Base-by-base conservation (phyloP, 2,797 vertebrate species). In the Liasis olivaceus region DNA sequence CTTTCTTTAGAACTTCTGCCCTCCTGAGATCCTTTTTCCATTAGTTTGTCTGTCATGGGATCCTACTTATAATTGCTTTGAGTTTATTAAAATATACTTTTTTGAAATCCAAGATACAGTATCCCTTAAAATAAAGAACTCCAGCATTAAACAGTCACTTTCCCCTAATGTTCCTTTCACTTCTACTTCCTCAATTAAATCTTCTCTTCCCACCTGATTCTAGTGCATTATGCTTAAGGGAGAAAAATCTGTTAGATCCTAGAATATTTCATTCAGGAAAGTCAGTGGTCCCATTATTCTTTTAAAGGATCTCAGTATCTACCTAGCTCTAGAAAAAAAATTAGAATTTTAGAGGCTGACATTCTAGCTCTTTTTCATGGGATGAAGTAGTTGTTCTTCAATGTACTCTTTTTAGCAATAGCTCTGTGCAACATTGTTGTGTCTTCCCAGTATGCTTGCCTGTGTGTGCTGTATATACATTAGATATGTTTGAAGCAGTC, bases 181-280 rank as follows among this genome's bases (percentile, higher is more conserved):
- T 81, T 81, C 42, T 81, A 81, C 8, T 87, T 47, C 72, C 36
- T 47, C 72, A 81, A 24, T 81, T 81, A 81, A 81, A 20, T 24
- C 20, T 81, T 81, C 36, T 20, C 72, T 81, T 77, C 36, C 28
- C 31, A 69, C 58, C 47, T 81, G 64, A 31, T 26, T 77, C 24
- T 63, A 87, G 28, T 62, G 15, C 31, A 36, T 20, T 42, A 36
- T 28, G 22, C 42, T 2, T 42, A 72, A 87, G 20, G 63, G 22
- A 87, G 60, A 87, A 87, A 28, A 54, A 6, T 47, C 56, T 0
- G 1, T 58, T 5, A 6, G 14, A 1, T 3, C 3, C n/a, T 54
- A 36, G 60, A 58, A 47, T 4, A 56, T 0, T 0, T 17, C 60
- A 85, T 58, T 22, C 17, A 1, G 0, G 60, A 31, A 15, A 31